Percentiles rank a stretch among this genome's conserved stretches.
Evolutionary conservation across 2,888 invertebrate genomes (phyloP).

Genomic region (Harpagoxenus sublaevis): DNA sequence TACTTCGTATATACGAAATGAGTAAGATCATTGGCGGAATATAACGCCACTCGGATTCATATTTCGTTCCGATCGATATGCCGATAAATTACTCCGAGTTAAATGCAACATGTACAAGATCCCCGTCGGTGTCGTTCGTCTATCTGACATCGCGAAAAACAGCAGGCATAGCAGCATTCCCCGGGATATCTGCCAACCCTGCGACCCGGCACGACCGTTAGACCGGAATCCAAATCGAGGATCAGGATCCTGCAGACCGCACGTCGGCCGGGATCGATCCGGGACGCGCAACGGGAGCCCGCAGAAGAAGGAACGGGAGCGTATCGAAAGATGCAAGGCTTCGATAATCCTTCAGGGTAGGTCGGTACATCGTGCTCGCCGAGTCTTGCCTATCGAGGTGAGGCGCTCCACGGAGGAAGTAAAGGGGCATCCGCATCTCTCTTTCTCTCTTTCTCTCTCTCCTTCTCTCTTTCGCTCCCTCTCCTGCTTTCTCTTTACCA

Average conservation of each 20-base stretch:
- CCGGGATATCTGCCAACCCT: slow-evolving; percentile 59
- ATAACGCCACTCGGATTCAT: not conserved
- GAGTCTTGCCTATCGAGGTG: slow-evolving; percentile 70
- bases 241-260: slow-evolving; percentile 57
- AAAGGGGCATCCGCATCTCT: slow-evolving; percentile 27
- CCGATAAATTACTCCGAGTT: slow-evolving; percentile 29
- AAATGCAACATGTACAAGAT: slow-evolving; percentile 3
- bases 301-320: slow-evolving; percentile 76
- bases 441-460: slow-evolving; percentile 16
- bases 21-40: not conserved
- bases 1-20: not conserved
- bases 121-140: slow-evolving; percentile 28
- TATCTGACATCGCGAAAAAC: slow-evolving; percentile 28
- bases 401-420: slow-evolving; percentile 53
- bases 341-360: slow-evolving; percentile 78
- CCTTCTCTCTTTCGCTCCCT: slow-evolving; percentile 34
- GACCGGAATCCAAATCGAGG: slow-evolving; percentile 51
- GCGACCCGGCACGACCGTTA: slow-evolving; percentile 63
- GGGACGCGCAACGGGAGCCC: slow-evolving; percentile 76
- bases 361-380: slow-evolving; percentile 73
- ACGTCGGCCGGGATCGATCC: slow-evolving; percentile 66
- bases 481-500: slow-evolving; percentile 20
- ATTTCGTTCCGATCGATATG: slow-evolving; percentile 2
- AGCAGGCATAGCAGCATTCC: slow-evolving; percentile 16
- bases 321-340: slow-evolving; percentile 75